Base-by-base conservation (phyloP, 1,140 invertebrate genomes). In the Nymphalis io region DNA sequence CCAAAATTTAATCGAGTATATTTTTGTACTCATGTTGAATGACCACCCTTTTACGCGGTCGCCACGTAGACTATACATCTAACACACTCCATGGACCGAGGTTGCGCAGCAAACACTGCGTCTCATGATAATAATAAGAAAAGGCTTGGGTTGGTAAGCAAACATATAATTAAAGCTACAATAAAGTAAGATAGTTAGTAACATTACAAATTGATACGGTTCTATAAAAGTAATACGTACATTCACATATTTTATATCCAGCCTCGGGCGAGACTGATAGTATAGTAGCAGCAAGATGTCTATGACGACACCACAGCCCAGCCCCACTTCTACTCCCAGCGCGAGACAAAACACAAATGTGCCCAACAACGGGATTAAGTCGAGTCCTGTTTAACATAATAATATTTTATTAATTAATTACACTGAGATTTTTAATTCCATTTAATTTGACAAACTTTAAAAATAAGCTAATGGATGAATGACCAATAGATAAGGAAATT, bases 221-320 rank as follows among this genome's bases (percentile, higher is more conserved):
- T 15, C 13, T 16, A 51, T 20, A 51, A 8, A 51, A 21, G n/a
- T 51, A 21, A 27, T 55, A 87, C 83, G 84, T 69, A 91, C 89
- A 67, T 88, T 70, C 62, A 88, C 76, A 68, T 83, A 84, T 42
- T 79, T 62, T 12, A 95, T 87, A 60, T 92, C 75, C 39, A 96
- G 92, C 65, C 93, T 93, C 13, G 97, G 97, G 79, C 95, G 93
- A 2, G 97, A 95, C 75, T 95, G 94, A 67, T 95, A 95, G 83
- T 96, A 97, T 3, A 98, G 89, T n/a, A 98, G 84, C 70, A 97
- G 93, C 3, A 95, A 73, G 0, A 97, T 85, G 81, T 97, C 97
- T 10, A 97, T 91, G 0, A 89, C 91, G n/a, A 97, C 94, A 13
- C 97, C 97, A 79, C 96, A 93, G 15, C 98, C 85, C 79, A 98